Percentiles rank a stretch among this genome's conserved stretches.
Evolutionary conservation across 2,888 invertebrate genomes (phyloP).

Genomic region (Nineta flava): DNA sequence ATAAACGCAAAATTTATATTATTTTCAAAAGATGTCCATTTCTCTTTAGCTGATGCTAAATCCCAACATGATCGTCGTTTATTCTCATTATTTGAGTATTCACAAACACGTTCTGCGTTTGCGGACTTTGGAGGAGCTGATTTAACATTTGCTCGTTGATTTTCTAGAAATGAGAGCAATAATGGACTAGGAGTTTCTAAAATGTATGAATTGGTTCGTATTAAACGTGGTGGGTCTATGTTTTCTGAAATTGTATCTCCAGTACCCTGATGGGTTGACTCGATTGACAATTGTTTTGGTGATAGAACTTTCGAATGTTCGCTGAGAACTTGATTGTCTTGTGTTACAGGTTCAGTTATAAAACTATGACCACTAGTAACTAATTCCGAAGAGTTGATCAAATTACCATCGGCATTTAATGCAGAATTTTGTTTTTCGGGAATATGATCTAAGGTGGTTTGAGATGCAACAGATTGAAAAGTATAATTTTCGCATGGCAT

Average conservation of each 20-base stretch:
- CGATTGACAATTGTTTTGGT: background rate
- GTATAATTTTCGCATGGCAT: no score
- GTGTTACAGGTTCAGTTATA: background rate
- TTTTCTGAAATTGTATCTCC: background rate
- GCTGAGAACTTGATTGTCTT: background rate
- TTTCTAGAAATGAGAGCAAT: slow-evolving; percentile 45
- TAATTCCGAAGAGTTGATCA: background rate
- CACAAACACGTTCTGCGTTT: slow-evolving; percentile 2
- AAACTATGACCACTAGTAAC: background rate
- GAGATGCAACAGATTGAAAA: no score
- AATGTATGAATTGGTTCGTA: slow-evolving; percentile 64
- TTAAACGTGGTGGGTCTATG: slow-evolving; percentile 27
- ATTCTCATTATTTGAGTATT: slow-evolving; percentile 11
- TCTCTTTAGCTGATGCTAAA: slow-evolving; percentile 31
- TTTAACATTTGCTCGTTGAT: slow-evolving; percentile 31
- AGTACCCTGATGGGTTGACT: background rate
- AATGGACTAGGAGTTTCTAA: slow-evolving; percentile 62
- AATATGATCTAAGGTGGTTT: no score
- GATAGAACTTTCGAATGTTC: background rate
- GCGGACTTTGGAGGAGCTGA: slow-evolving; percentile 33
- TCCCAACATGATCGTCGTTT: slow-evolving; percentile 34
- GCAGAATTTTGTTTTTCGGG: no score
- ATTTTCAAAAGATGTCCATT: slow-evolving; percentile 34
- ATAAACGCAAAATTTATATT: slow-evolving; percentile 11
- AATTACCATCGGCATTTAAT: no score